These are phyloP conservation scores for Monopterus albus DNA, from an alignment of 2,113 vertebrate genomes.

Conservation along the genomic window DNA sequence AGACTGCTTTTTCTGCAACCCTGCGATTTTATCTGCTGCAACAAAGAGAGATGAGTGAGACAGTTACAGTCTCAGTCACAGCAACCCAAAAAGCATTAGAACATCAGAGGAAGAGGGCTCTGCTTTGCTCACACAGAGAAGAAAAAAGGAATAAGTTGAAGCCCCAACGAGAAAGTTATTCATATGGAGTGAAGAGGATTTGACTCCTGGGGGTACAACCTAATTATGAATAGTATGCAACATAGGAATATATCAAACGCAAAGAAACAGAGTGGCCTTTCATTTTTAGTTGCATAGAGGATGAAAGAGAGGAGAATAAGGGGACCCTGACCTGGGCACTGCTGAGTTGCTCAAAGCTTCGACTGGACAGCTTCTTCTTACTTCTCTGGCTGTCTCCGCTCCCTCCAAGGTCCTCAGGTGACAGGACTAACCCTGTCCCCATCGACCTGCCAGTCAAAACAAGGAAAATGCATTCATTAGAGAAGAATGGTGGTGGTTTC, in stretches of 20 bases:
- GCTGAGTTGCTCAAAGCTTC: conserved; percentile 78
- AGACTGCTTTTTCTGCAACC: conserved; percentile 81
- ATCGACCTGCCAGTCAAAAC: conserved; percentile 84
- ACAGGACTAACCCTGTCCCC: conserved; percentile 85
- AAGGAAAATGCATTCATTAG: conserved; percentile 53
- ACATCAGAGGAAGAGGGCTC: conserved; percentile 48
- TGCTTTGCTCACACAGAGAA: conserved; percentile 51
- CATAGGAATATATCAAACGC: conserved; percentile 63
- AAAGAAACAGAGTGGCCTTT: conserved; percentile 59
- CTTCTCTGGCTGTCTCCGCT: conserved; percentile 85
- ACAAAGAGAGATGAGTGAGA: conserved; percentile 61
- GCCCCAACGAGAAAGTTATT: conserved; percentile 58
- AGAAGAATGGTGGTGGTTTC: conserved; percentile 41
- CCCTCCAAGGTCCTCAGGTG: conserved; percentile 85
- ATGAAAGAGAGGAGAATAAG: conserved; percentile 53
- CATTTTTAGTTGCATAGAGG: conserved; percentile 35
- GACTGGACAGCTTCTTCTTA: conserved; percentile 86
- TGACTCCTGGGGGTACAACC: conserved; percentile 58
- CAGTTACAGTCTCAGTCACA: conserved; percentile 56
- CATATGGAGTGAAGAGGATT: conserved; percentile 59
- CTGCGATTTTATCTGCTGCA: conserved; percentile 83
- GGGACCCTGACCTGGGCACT: conserved; percentile 73
- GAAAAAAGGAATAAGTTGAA: conserved; percentile 43
- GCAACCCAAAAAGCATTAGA: conserved; percentile 51
- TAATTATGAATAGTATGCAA: conserved; percentile 68